These are phyloP conservation scores for Acheta domesticus DNA, from an alignment of 2,888 invertebrate genomes.

Conservation along the genomic window DNA sequence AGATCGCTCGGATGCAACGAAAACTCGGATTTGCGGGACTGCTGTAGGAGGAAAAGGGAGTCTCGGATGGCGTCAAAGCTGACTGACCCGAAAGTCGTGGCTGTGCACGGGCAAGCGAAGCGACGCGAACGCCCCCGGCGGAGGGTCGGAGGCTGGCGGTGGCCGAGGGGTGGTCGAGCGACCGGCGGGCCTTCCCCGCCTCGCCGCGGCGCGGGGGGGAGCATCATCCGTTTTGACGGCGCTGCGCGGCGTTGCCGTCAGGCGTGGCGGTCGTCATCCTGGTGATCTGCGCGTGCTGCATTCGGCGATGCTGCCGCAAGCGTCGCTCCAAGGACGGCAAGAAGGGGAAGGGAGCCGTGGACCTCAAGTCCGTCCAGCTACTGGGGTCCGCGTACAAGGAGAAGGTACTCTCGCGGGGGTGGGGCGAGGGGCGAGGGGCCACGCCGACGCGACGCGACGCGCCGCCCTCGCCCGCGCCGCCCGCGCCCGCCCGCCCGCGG, in stretches of 20 bases:
- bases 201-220: not conserved
- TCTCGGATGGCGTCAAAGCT: no score
- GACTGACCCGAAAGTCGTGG: no score
- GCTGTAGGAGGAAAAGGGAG: no score
- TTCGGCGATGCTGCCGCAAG: constrained; percentile 87
- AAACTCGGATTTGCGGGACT: no score
- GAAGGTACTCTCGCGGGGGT: constrained; percentile 68
- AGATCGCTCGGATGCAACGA: no score
- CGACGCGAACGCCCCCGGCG: no score
- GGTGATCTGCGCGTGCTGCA: constrained; percentile 86
- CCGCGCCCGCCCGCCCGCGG: constrained; percentile 22
- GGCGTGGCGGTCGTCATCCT: constrained; percentile 71
- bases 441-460: not conserved
- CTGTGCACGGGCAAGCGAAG: no score
- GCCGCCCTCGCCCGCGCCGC: constrained; percentile 19
- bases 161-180: not conserved
- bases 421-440: not conserved
- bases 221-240: not conserved
- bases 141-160: not conserved
- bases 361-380: constrained; percentile 93
- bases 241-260: constrained; percentile 43
- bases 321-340: constrained; percentile 91
- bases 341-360: constrained; percentile 88
- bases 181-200: not conserved
- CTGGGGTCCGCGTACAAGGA: constrained; percentile 96